Percentiles rank a stretch among this genome's conserved stretches.
These are phyloP conservation scores for Phyllotis vaccarum DNA, from an alignment of 2,797 vertebrate genomes.

Conservation along the genomic window DNA sequence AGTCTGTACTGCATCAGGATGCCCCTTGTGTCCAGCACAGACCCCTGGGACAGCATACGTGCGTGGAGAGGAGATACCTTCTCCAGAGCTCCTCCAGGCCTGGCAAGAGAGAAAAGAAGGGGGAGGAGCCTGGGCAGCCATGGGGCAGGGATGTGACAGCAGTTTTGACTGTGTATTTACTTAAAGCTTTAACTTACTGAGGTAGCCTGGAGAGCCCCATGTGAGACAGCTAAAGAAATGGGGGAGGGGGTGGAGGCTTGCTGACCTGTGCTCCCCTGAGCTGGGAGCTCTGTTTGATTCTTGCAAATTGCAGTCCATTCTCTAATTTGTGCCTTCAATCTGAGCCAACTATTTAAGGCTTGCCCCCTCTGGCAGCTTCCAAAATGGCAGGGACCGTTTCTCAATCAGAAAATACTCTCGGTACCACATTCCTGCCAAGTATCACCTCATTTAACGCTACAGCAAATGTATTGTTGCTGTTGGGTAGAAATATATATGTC, in stretches of 20 bases:
- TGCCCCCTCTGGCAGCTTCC: neutral
- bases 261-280: neutral
- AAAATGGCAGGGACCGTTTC: neutral
- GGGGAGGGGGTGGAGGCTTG: neutral
- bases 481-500: neutral
- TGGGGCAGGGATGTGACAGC: conserved; percentile 78
- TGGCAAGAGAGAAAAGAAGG: conserved; percentile 72
- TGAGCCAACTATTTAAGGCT: neutral
- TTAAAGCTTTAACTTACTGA: conserved; percentile 63
- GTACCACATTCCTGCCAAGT: neutral
- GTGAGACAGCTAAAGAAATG: conserved; percentile 43
- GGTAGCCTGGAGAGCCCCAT: conserved; percentile 47
- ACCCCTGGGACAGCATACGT: conserved; percentile 82
- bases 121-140: conserved; percentile 60
- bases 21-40: conserved; percentile 76
- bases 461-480: neutral
- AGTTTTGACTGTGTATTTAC: conserved; percentile 65
- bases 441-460: neutral
- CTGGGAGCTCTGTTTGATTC: neutral
- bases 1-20: conserved; percentile 87
- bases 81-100: conserved; percentile 81
- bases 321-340: neutral
- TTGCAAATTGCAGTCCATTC: neutral
- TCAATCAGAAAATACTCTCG: neutral
- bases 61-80: conserved; percentile 83